Evolutionary conservation across 2,113 vertebrate genomes (phyloP).

Genomic region (mouse (Mus musculus)): GRCm39 chr1:64964001-64964500

Average conservation of each 20-base stretch:
- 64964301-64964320: constrained; percentile 46
- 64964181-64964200: constrained; percentile 35
- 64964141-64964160: neutral
- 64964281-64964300: neutral
- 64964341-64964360: constrained; percentile 42
- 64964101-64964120: neutral
- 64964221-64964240: neutral
- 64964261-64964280: neutral
- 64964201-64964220: neutral
- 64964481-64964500: constrained; percentile 13
- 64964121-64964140: neutral
- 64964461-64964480: neutral
- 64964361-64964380: constrained; percentile 21
- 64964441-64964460: neutral
- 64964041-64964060: constrained; percentile 53
- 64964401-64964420: neutral
- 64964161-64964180: constrained; percentile 52
- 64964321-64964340: constrained; percentile 29
- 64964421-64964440: no score
- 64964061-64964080: neutral
- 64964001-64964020: neutral
- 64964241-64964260: neutral
- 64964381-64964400: neutral
- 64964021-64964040: constrained; percentile 44
- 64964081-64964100: neutral